These are phyloP conservation scores for Phyllopteryx taeniolatus DNA, from an alignment of 2,113 vertebrate species.

Conservation along the genomic window DNA sequence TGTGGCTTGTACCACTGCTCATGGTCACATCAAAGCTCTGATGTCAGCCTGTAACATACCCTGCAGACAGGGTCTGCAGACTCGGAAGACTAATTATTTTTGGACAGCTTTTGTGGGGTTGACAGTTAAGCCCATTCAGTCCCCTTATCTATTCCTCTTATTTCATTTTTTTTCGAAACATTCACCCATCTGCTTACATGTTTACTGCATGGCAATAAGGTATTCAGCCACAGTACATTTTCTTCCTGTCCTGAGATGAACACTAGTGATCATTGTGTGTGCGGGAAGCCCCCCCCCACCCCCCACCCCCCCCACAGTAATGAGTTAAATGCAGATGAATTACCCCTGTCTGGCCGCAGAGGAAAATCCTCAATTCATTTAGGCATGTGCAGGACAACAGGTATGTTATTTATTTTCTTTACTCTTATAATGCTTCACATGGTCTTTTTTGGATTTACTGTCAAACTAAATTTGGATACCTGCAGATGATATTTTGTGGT, in stretches of 20 bases:
- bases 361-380: conserved; percentile 27
- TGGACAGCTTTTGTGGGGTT: no score
- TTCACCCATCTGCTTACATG: no score
- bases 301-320: conserved; percentile 22
- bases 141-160: no score
- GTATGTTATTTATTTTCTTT: conserved; percentile 29
- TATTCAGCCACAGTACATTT: neutral
- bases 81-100: no score
- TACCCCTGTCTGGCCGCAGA: conserved; percentile 25
- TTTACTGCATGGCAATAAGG: neutral
- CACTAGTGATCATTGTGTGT: conserved; percentile 18
- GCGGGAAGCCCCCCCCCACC: conserved; percentile 31
- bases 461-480: neutral
- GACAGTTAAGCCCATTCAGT: no score
- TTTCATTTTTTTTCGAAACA: no score
- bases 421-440: neutral
- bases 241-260: conserved; percentile 2
- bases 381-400: conserved; percentile 33
- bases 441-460: neutral
- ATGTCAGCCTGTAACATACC: no score
- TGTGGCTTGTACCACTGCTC: no score
- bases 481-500: neutral
- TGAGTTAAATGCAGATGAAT: conserved; percentile 40
- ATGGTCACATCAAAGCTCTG: no score
- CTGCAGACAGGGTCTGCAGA: no score